Evolutionary conservation across 53 echinoderm and acorn worm species (phyloP), one percentile per base, ranked within the genome.

Genomic region (Patiria pectinifera): DNA sequence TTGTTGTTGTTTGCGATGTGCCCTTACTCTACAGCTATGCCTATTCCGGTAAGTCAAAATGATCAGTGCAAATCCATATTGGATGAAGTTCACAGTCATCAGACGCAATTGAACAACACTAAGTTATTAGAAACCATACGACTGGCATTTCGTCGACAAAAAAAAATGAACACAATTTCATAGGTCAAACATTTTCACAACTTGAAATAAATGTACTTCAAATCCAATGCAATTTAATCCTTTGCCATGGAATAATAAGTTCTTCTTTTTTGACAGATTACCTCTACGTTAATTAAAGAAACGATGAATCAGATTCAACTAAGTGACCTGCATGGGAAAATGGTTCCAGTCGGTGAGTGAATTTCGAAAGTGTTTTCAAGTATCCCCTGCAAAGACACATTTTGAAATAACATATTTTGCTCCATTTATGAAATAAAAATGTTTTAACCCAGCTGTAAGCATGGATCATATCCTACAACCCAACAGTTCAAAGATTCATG

Each of bases 1-100:
- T 70, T 70, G n/a, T n/a, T n/a, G 70, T 70, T n/a, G 8, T 74
- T 74, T 74, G 74, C 74, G 74, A 74, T 74, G 74, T 23, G 22
- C 24, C 74, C 22, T 23, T 24, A 23, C 74, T n/a, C 24, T 23
- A n/a, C 19, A 23, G 74, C 74, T 21, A 74, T 74, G n/a, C 74
- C 74, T 74, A 21, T 74, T 74, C 74, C 74, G 74, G 74, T 74
- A 24, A 74, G 74, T 74, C 4, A 74, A 24, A 74, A 9, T 23
- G 10, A 11, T 13, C 15, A 7, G 19, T 66, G 19, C 19, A 66
- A 3, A 18, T 66, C 10, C 53, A 53, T 8, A 53, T 53, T 53
- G 0, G 53, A 53, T 53, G 5, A 53, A 53, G 53, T 53, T 53
- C 8, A 53, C 53, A 53, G 5, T 53, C 35, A 1, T 35, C 53